Evolutionary conservation across 2,888 invertebrate genomes (phyloP), one percentile per base, ranked within the genome.

Genomic region (Melanostoma scalare): DNA sequence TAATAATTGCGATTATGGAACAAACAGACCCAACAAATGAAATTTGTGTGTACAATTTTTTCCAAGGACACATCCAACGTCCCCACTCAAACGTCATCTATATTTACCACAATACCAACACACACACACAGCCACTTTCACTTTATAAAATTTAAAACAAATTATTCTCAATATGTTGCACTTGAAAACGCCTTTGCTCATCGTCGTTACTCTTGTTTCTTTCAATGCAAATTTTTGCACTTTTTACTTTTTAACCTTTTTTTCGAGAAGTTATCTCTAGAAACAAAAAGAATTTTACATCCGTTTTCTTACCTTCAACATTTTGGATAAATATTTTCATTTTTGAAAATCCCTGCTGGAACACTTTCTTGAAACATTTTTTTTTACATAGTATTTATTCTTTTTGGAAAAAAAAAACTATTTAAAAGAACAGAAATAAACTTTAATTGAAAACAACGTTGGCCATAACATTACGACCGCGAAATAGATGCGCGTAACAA

Each of bases 231-330:
- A 33, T n/a, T 48, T 42, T 56, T 38, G 31, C 33, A 10, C 31
- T 63, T 36, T 5, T 6, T 33, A 9, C 9, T 30, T 36, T 46
- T 60, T 78, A 68, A 73, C 68, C 68, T 78, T 68, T 42, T 10
- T 31, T 52, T 31, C 20, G 38, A 63, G 35, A 63, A 50, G 36
- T 40, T 58, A 56, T 82, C 63, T 78, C 30, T 79, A 84, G 74
- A 75, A 84, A 74, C 69, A 71, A 79, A 74, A 63, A 80, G 74
- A 81, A 78, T 61, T 73, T 31, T 74, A 65, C 73, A 78, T 75
- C 84, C 84, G 84, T 84, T 84, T 84, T 84, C 84, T 84, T 84
- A 84, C 84, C 84, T 84, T 84, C 71, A 84, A 79, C 84, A 75
- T 79, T 84, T 84, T 84, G 84, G 84, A 79, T 75, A 75, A 71